phyloP scores from a whole-genome alignment of 2,888 invertebrate species.

The Oscheius myriophilus region DNA sequence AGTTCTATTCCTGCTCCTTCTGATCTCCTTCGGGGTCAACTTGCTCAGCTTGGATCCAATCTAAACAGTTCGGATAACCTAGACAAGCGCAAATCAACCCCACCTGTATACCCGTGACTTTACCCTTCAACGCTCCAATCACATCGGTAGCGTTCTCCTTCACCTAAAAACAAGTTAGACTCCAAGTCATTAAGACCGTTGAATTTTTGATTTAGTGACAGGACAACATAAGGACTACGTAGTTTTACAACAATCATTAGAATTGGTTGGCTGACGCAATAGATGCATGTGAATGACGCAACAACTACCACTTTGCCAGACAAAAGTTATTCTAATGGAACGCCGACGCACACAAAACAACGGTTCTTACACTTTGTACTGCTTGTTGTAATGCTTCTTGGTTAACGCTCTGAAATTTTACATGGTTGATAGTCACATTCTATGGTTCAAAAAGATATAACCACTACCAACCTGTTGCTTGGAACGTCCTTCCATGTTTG shows the following conservation, averaged over 20 bases:
- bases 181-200: background rate
- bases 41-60: constrained; percentile 40
- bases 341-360: constrained; percentile 6
- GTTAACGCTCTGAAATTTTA: background rate
- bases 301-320: too few species aligned
- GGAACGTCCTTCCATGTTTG: constrained; percentile 39
- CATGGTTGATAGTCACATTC: background rate
- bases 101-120: constrained; percentile 48
- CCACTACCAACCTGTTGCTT: background rate
- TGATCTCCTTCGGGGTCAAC: constrained; percentile 42
- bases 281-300: too few species aligned
- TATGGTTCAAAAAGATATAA: background rate
- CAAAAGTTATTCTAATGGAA: background rate
- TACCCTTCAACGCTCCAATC: constrained; percentile 46
- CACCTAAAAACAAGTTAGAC: constrained; percentile 16
- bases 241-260: background rate
- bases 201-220: background rate
- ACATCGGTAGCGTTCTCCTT: constrained; percentile 48
- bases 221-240: background rate
- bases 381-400: constrained; percentile 22
- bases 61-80: constrained; percentile 15
- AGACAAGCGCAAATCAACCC: background rate
- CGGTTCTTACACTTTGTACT: constrained; percentile 25
- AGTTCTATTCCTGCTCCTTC: constrained; percentile 31
- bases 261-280: too few species aligned